Evolutionary conservation across 2,797 vertebrate genomes (phyloP).

Genomic region (Peromyscus aztecus): DNA sequence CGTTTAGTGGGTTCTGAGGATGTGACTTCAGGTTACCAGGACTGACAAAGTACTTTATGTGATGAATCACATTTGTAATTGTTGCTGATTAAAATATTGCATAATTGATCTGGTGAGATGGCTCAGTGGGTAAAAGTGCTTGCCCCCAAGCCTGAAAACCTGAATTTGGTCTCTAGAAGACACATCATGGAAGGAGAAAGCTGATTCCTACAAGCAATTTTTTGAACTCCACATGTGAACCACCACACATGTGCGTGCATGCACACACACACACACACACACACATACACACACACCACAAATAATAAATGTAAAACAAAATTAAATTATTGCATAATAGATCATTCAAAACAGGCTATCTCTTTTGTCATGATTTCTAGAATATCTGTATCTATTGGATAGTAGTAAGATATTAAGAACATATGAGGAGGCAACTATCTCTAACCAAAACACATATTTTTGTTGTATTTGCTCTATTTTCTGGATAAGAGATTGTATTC

Average conservation of each 20-base stretch:
- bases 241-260: no score
- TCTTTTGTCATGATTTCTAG: background rate
- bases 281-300: background rate
- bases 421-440: background rate
- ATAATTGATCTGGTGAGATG: no score
- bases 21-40: background rate
- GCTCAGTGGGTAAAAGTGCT: background rate
- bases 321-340: background rate
- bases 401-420: background rate
- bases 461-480: background rate
- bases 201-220: background rate
- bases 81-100: background rate
- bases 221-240: background rate
- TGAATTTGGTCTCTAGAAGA: background rate
- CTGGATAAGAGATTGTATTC: background rate
- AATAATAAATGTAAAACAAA: background rate
- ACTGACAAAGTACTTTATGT: background rate
- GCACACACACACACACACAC: background rate
- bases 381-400: background rate
- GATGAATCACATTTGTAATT: background rate
- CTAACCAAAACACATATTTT: background rate
- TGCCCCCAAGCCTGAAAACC: no score
- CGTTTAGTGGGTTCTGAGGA: background rate
- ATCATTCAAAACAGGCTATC: background rate
- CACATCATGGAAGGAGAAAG: background rate